These are phyloP conservation scores for Trachelipus rathkii DNA, from an alignment of 1,140 invertebrate species.

Conservation along the genomic window DNA sequence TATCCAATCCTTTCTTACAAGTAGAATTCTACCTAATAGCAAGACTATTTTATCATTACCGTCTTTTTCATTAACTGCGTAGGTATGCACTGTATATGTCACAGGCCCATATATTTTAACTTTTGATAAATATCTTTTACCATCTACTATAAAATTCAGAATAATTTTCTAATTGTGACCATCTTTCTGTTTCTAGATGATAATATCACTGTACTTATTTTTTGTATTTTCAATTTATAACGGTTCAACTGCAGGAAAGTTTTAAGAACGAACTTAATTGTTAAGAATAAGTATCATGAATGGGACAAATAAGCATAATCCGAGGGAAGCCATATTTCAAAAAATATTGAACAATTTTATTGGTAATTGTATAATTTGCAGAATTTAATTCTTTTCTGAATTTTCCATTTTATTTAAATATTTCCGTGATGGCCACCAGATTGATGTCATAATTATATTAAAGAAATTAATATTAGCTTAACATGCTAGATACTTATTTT, in stretches of 20 bases:
- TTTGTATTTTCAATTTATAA: neutral
- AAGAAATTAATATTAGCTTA: too few species aligned
- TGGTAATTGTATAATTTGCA: too few species aligned
- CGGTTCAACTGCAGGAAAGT: neutral
- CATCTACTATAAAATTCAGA: neutral
- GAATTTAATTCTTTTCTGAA: too few species aligned
- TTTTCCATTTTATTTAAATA: too few species aligned
- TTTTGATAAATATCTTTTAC: neutral
- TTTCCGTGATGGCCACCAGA: too few species aligned
- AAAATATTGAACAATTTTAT: too few species aligned
- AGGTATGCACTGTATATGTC: neutral
- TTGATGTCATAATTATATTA: too few species aligned
- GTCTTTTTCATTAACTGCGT: slow-evolving; percentile 2
- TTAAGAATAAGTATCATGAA: too few species aligned
- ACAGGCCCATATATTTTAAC: neutral
- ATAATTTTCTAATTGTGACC: neutral
- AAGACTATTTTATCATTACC: neutral
- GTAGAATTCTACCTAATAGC: neutral
- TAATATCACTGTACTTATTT: neutral
- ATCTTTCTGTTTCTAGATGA: neutral
- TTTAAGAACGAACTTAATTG: too few species aligned
- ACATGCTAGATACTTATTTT: too few species aligned
- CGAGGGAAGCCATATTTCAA: too few species aligned
- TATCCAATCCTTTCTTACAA: neutral
- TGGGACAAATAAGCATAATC: too few species aligned